Evolutionary conservation across 1,140 invertebrate species (phyloP).

Genomic region (Drosophila miranda): DNA sequence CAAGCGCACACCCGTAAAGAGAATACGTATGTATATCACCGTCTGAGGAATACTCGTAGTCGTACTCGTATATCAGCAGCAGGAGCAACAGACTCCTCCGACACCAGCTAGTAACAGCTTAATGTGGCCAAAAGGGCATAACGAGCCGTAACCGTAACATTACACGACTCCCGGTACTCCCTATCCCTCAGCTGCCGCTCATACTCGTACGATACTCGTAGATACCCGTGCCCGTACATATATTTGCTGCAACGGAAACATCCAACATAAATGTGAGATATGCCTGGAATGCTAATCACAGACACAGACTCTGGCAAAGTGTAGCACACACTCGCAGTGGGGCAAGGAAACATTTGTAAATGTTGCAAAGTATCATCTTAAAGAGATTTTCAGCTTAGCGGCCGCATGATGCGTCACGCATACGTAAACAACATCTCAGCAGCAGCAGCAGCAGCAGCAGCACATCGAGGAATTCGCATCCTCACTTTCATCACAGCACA

Average conservation of each 20-base stretch:
- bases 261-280: slow-evolving; percentile 80
- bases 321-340: slow-evolving; percentile 33
- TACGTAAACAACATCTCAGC: slow-evolving; percentile 66
- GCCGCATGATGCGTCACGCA: slow-evolving; percentile 76
- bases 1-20: slow-evolving; percentile 4
- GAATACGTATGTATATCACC: slow-evolving; percentile 27
- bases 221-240: slow-evolving; percentile 10
- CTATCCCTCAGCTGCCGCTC: neutral
- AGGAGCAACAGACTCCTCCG: slow-evolving; percentile 52
- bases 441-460: slow-evolving; percentile 9
- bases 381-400: slow-evolving; percentile 81
- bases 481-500: slow-evolving; percentile 2
- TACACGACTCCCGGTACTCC: slow-evolving; percentile 56
- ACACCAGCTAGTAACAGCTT: slow-evolving; percentile 53
- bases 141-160: slow-evolving; percentile 79
- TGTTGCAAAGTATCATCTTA: slow-evolving; percentile 81
- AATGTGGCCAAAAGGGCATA: slow-evolving; percentile 68
- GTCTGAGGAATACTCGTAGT: slow-evolving; percentile 33
- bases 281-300: slow-evolving; percentile 79
- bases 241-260: slow-evolving; percentile 80
- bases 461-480: slow-evolving; percentile 21
- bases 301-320: slow-evolving; percentile 28
- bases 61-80: slow-evolving; percentile 41
- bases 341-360: slow-evolving; percentile 77
- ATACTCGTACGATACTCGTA: neutral